Base-by-base conservation (phyloP, 2,888 invertebrate genomes). In the Nomada hirtipes region DNA sequence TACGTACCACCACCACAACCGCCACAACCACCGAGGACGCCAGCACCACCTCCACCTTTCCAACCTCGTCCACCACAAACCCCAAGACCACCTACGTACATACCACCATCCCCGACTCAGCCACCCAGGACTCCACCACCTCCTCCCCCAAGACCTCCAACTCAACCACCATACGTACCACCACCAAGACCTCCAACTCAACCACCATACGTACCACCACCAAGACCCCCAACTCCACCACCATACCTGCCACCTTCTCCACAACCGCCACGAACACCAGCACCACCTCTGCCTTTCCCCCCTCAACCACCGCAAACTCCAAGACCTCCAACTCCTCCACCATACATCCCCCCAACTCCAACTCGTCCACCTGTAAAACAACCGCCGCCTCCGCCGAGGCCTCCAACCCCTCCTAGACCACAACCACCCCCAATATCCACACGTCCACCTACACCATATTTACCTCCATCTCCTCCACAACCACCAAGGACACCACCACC, bases 51-150 rank as follows among this genome's bases (percentile, higher is more conserved):
- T 18, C 0, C n/a, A 15, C 70, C 70, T 0, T 26, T 29, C 2
- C n/a, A 20, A 3, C 15, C 70, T 9, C 70, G 60, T 10, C 50
- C 50, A 9, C 67, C 20, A 11, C 59, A 20, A 36, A 36, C 57
- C 0, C 84, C 86, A 20, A 55, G 55, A 73, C 93, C 93, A 47
- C 47, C 47, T 47, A 47, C 47, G 36, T 47, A 13, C 47, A 15
- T 47, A 47, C 47, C 47, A 86, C 20, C 52, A 0, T 52, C 53
- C 20, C 67, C 65, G 0, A 9, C 18, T 4, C 36, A 36, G n/a
- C 47, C 91, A 93, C 29, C 94, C 4, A n/a, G n/a, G 94, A 0
- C 68, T 74, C 75, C 0, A 9, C 29, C 77, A 20, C 64, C 75
- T 7, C 67, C 68, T 20, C 76, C 85, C 0, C 91, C 92, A 9